These are phyloP conservation scores for Chlamydotis undulata DNA, from an alignment of 2,113 vertebrate species.

Conservation along the genomic window DNA sequence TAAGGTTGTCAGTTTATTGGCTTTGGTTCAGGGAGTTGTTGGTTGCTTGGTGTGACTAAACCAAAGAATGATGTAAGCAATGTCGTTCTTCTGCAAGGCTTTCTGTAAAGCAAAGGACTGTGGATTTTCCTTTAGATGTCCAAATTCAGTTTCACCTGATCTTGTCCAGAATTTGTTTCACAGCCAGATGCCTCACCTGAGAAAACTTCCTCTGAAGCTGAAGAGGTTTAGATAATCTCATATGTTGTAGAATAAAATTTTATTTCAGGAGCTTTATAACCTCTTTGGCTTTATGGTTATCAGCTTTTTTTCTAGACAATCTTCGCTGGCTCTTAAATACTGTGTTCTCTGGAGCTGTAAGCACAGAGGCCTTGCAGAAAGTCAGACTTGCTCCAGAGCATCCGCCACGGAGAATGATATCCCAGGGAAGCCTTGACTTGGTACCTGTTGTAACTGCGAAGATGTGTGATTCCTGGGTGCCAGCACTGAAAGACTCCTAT, in stretches of 20 bases:
- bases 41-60: not conserved
- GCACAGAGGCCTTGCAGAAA: not conserved
- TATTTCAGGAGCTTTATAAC: not conserved
- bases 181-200: slow-evolving; percentile 6
- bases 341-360: not conserved
- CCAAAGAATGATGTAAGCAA: not conserved
- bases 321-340: not conserved
- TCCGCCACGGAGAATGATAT: not conserved
- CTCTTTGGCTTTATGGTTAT: not conserved
- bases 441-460: not conserved
- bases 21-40: not conserved
- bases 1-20: not conserved
- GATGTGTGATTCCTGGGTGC: not conserved
- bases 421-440: not conserved
- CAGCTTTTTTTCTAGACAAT: not conserved
- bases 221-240: not conserved
- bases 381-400: not conserved
- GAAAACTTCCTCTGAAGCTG: not conserved
- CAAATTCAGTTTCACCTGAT: not conserved
- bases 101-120: not conserved
- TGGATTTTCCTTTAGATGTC: not conserved
- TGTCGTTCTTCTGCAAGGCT: not conserved
- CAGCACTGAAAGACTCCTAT: not conserved
- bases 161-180: not conserved
- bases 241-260: not conserved